A percentile compares a stretch with the other conserved stretches of the same genome.
Conservation (phyloP, 35 echinoderm and acorn worm genomes). For the Strongylocentrotus purpuratus region DNA sequence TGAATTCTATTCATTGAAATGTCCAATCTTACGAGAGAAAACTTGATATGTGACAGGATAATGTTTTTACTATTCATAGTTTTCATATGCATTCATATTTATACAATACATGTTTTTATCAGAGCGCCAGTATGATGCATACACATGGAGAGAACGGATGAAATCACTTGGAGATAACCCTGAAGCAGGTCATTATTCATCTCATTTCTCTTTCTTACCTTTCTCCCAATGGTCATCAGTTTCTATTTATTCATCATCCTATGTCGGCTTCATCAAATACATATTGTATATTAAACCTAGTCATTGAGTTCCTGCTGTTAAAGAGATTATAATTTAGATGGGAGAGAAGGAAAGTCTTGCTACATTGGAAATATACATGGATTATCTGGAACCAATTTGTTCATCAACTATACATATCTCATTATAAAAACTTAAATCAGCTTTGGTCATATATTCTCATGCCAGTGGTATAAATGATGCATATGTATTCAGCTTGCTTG, state of each 20-base stretch:
- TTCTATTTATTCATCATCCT: too few species aligned
- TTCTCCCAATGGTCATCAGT: not conserved
- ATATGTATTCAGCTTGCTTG: not conserved
- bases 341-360: too few species aligned
- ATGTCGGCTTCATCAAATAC: too few species aligned
- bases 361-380: too few species aligned
- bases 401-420: too few species aligned
- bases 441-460: too few species aligned
- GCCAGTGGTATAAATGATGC: not conserved
- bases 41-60: not conserved
- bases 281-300: too few species aligned
- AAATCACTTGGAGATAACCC: not conserved
- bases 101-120: conserved; percentile 62
- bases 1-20: too few species aligned
- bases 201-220: not conserved
- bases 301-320: too few species aligned
- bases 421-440: too few species aligned
- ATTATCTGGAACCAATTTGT: too few species aligned
- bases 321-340: too few species aligned
- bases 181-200: conserved; percentile 43
- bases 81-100: not conserved
- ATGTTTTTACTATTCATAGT: not conserved
- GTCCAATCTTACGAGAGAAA: not conserved
- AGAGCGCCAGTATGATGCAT: conserved; percentile 96
- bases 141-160: conserved; percentile 58